Percentiles rank a stretch among this genome's conserved stretches.
These are phyloP conservation scores for Allolobophora icterica DNA, from an alignment of 2,888 invertebrate genomes.

Conservation along the genomic window DNA sequence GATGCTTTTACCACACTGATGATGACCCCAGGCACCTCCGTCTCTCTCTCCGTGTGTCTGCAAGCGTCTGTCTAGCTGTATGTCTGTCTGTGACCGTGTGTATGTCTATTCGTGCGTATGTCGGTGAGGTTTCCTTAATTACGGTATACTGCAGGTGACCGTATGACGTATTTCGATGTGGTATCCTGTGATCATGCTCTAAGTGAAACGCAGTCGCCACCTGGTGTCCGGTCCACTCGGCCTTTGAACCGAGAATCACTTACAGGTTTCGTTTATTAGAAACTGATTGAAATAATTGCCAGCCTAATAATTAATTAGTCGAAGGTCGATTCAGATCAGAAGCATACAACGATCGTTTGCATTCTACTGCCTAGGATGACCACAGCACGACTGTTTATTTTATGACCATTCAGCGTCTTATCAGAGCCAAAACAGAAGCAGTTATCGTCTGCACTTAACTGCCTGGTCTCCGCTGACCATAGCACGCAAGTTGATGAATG, in stretches of 20 bases:
- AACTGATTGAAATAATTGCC: neutral
- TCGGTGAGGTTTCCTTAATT: neutral
- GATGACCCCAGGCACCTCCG: too few species aligned
- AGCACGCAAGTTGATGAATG: neutral
- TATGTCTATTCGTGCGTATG: neutral
- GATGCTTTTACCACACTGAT: too few species aligned
- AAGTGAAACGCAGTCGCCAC: neutral
- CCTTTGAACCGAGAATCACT: neutral
- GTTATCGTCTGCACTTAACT: neutral
- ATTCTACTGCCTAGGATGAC: too few species aligned
- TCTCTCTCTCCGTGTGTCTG: too few species aligned
- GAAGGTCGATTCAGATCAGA: neutral
- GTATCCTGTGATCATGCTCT: neutral
- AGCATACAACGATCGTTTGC: neutral
- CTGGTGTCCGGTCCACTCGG: neutral
- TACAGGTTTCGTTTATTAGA: neutral
- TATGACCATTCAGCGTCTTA: too few species aligned
- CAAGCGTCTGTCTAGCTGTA: too few species aligned
- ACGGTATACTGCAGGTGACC: neutral
- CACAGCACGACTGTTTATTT: too few species aligned
- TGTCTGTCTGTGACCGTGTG: too few species aligned
- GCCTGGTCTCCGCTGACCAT: neutral
- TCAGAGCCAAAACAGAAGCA: too few species aligned
- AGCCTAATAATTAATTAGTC: neutral
- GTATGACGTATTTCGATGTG: neutral